Evolutionary conservation across 1,140 invertebrate genomes (phyloP).

Genomic region (Antheraea mylitta): DNA sequence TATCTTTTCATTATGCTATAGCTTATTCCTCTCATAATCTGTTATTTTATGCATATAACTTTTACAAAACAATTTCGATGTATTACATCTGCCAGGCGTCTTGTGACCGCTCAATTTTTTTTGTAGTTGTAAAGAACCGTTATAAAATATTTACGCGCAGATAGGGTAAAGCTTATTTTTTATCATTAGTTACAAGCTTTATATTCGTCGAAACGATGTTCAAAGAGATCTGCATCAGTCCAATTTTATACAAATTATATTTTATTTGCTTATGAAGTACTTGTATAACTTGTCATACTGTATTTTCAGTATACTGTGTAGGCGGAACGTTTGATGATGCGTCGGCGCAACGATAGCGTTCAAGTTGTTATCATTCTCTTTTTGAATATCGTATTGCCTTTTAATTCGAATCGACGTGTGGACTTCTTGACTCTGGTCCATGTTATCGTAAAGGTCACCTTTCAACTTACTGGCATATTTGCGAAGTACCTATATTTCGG

Average conservation of each 20-base stretch:
- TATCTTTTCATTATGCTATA: too few species aligned
- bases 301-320: background rate
- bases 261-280: background rate
- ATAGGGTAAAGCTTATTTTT: too few species aligned
- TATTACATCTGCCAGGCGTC: too few species aligned
- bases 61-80: too few species aligned
- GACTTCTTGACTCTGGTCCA: constrained; percentile 6
- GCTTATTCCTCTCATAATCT: too few species aligned
- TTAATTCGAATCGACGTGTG: constrained; percentile 17
- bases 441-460: background rate
- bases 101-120: too few species aligned
- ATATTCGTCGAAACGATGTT: background rate
- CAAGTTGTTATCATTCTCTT: constrained; percentile 26
- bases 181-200: too few species aligned
- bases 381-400: constrained; percentile 34
- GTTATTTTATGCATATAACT: too few species aligned
- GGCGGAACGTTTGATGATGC: constrained; percentile 41
- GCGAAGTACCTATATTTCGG: background rate
- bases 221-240: background rate
- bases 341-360: constrained; percentile 21
- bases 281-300: constrained; percentile 9
- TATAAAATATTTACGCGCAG: too few species aligned
- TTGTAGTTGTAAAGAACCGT: too few species aligned
- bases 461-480: background rate
- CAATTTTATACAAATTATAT: too few species aligned